Evolutionary conservation across 2,797 vertebrate genomes (phyloP), one percentile per base, ranked within the genome.

Genomic region (Notamacropus eugenii): DNA sequence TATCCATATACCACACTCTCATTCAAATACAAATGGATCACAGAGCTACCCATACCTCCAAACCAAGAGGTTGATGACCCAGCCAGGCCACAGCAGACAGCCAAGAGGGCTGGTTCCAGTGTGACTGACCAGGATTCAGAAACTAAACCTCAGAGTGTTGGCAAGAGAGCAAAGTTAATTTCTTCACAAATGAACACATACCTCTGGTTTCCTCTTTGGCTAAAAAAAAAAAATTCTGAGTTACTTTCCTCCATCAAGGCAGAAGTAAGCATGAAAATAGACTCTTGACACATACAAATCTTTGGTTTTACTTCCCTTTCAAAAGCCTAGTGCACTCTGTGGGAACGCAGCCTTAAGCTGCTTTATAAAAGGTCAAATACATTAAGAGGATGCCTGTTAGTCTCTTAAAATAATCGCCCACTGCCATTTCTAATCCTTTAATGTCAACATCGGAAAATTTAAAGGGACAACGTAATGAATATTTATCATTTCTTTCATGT

Each of bases 301-400:
- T 34, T 91, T 22, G 54, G 90, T 91, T 91, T 91, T 54, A 91
- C 90, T 91, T 91, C 90, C 90, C 54, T 55, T 91, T 34, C 54
- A 55, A 91, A 91, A 91, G 54, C 31, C 50, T 91, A 31, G 11
- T 2, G 52, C 90, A 34, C 54, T 55, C 74, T 46, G 67, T 46
- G 40, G 74, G 74, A 46, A 46, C 22, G 3, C 22, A 87, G 74
- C 3, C 22, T 27, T 46, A 87, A 87, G 40, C 74, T 87, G 74
- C 74, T 87, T 87, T 87, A 24, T 46, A 50, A 87, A 87, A 87
- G 74, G 74, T 87, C 74, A 87, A 50, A 87, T 87, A 87, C 74
- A 87, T 87, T 87, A 46, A 87, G 40, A 87, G 40, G 40, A 87
- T 46, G 40, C 22, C 40, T 46, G 40, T 40, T 87, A 87, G 74